These are phyloP conservation scores for Calephelis nemesis DNA, from an alignment of 1,140 invertebrate genomes.

Conservation along the genomic window DNA sequence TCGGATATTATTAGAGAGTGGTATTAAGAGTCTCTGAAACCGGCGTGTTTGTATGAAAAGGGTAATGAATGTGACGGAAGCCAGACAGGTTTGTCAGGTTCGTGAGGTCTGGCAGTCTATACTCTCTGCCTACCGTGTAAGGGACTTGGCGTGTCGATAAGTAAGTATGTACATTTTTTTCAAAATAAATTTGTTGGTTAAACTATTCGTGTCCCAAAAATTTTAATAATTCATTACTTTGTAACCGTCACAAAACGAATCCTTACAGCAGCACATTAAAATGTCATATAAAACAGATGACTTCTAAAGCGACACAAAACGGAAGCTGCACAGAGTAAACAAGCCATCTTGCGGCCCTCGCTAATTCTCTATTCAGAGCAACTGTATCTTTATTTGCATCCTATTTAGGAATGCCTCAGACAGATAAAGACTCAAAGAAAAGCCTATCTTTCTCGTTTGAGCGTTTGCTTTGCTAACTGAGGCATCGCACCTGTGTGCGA, in stretches of 20 bases:
- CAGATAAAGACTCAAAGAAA: slow-evolving; percentile 70
- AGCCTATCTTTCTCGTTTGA: slow-evolving; percentile 68
- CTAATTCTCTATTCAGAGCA: slow-evolving; percentile 65
- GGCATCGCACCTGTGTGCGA: not conserved
- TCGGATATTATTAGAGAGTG: too few relatives aligned
- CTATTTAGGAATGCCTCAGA: slow-evolving; percentile 65
- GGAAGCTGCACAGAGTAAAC: slow-evolving; percentile 4
- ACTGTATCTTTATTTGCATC: slow-evolving; percentile 72
- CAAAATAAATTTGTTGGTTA: too few relatives aligned
- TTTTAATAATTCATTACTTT: not conserved
- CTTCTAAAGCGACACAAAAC: slow-evolving; percentile 18
- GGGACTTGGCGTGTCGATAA: too few relatives aligned
- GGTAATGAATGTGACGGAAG: too few relatives aligned
- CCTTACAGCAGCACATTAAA: not conserved
- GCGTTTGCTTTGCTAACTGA: slow-evolving; percentile 60
- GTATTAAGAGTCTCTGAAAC: too few relatives aligned
- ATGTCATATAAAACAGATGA: not conserved
- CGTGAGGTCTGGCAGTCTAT: too few relatives aligned
- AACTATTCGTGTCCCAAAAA: slow-evolving; percentile 44
- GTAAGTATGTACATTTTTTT: too few relatives aligned
- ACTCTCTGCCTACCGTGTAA: too few relatives aligned
- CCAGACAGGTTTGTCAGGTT: too few relatives aligned
- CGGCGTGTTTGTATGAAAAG: too few relatives aligned
- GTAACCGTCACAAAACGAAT: not conserved
- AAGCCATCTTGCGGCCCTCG: slow-evolving; percentile 35